Evolutionary conservation across 2,888 invertebrate genomes (phyloP), one percentile per base, ranked within the genome.

Genomic region (Drepana falcataria): DNA sequence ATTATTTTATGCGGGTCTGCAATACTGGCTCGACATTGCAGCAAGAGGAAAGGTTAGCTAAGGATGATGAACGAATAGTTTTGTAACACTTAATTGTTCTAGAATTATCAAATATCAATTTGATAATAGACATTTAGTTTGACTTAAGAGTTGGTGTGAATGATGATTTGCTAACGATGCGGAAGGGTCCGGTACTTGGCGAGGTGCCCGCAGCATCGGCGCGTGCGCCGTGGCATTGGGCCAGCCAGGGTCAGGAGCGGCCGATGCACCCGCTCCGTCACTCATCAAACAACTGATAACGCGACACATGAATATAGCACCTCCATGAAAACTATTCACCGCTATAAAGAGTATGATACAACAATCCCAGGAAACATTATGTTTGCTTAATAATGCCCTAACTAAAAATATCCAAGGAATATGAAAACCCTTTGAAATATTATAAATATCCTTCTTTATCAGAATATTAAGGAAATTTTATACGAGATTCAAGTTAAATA

Each of bases 161-260:
- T 72, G 77, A 81, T 77, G 78, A 77, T 81, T 77, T 77, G 78
- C 75, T 68, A 77, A 78, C 83, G 79, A 89, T 83, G 87, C 89
- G 89, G 89, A 88, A 90, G 87, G 83, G 81, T 79, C 75, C 58
- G 69, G 65, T 64, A 61, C 70, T 81, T 88, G 89, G 89, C 88
- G 64, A 61, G 48, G 52, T 87, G 89, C 88, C 87, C 78, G 71
- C 65, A 71, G 73, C 62, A 37, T 59, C 48, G 60, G 59, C 64
- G 71, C 64, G 69, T 66, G 75, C 73, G 81, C 75, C 75, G 86
- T 89, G 90, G 89, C 89, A 90, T 87, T 88, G 89, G 84, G 85
- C 89, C 88, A 88, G 87, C 85, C 89, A 90, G 84, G 90, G 90
- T 91, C 90, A 89, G 83, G 89, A 87, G 87, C 90, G 90, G 85